phyloP scores from a whole-genome alignment of 2,888 invertebrate species.

The Ecliptopera silaceata region DNA sequence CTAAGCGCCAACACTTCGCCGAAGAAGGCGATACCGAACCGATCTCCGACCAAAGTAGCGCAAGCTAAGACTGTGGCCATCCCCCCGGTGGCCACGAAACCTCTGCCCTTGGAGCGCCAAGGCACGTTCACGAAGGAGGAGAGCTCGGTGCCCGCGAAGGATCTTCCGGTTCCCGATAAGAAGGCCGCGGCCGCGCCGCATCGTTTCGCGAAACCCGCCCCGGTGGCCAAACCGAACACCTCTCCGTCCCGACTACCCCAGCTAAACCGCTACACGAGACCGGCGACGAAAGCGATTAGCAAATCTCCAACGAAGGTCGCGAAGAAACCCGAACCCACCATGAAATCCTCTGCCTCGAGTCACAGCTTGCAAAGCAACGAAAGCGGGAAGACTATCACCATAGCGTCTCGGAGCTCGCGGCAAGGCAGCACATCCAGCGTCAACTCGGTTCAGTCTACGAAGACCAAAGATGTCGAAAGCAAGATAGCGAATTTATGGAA shows the following conservation, averaged over 20 bases:
- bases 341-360: conserved; percentile 80
- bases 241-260: conserved; percentile 76
- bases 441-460: conserved; percentile 83
- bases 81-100: conserved; percentile 58
- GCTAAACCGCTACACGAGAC: conserved; percentile 54
- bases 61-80: conserved; percentile 53
- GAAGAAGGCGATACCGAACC: conserved; percentile 60
- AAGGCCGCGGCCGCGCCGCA: conserved; percentile 43
- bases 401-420: conserved; percentile 61
- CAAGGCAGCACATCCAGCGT: conserved; percentile 82
- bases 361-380: conserved; percentile 82
- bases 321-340: conserved; percentile 55
- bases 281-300: conserved; percentile 53
- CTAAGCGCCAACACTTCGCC: conserved; percentile 64
- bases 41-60: conserved; percentile 58
- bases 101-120: conserved; percentile 88
- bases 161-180: conserved; percentile 64
- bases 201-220: conserved; percentile 50
- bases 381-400: conserved; percentile 71
- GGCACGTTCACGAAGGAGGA: conserved; percentile 97
- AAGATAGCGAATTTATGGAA: conserved; percentile 92
- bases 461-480: conserved; percentile 87
- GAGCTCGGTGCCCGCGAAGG: conserved; percentile 66
- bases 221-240: conserved; percentile 63
- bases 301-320: conserved; percentile 49